phyloP scores from a whole-genome alignment of 2,888 invertebrate species.

The Proisotoma minuta region DNA sequence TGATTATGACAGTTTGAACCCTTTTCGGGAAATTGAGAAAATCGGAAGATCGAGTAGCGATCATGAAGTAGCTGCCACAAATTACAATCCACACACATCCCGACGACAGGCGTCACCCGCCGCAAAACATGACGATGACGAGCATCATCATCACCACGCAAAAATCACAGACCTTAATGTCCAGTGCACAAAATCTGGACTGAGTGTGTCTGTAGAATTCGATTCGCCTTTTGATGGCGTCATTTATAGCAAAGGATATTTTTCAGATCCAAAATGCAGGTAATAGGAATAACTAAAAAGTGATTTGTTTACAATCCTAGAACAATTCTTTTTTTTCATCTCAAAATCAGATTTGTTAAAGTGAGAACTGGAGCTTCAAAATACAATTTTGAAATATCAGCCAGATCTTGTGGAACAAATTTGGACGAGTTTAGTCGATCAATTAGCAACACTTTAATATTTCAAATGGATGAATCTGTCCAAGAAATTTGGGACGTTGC shows the following conservation, averaged over 20 bases:
- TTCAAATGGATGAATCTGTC: conserved; percentile 64
- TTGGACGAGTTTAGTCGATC: conserved; percentile 61
- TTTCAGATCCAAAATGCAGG: conserved; percentile 65
- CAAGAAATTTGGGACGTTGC: conserved; percentile 65
- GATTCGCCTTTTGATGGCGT: conserved; percentile 62
- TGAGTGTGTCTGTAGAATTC: conserved; percentile 63
- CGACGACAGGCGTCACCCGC: conserved; percentile 3
- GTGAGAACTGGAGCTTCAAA: conserved; percentile 58
- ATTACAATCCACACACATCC: background rate
- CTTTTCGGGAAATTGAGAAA: conserved; percentile 25
- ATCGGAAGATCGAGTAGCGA: conserved; percentile 17
- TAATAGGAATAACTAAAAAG: conserved; percentile 51
- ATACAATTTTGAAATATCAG: conserved; percentile 62
- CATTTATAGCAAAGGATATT: conserved; percentile 66
- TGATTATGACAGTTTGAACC: conserved; percentile 29
- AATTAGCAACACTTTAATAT: conserved; percentile 63
- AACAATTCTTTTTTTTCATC: background rate
- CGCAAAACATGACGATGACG: conserved; percentile 1
- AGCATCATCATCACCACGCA: conserved; percentile 49
- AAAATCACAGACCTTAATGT: conserved; percentile 62
- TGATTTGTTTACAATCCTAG: background rate
- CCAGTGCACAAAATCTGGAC: conserved; percentile 58
- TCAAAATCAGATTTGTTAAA: conserved; percentile 51
- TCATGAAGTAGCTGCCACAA: no score
- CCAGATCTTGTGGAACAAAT: conserved; percentile 61